Conservation (phyloP, 2,797 vertebrate species). For the Pseudomugil gertrudae region DNA sequence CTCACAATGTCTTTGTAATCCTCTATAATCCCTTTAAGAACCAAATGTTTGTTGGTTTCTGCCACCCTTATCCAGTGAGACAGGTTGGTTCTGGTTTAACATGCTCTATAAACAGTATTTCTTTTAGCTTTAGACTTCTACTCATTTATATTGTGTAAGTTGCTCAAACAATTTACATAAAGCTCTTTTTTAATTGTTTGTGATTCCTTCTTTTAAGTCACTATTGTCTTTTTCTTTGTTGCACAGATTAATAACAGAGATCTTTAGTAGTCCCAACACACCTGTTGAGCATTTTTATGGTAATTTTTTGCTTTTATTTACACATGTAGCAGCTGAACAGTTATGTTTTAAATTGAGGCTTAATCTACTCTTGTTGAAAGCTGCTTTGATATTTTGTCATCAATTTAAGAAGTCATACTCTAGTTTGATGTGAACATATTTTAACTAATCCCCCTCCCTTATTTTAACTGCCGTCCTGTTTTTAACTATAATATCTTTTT, state of each 20-base stretch:
- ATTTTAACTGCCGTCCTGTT: not conserved
- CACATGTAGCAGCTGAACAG: conserved; percentile 63
- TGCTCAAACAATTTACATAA: not conserved
- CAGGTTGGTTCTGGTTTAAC: not conserved
- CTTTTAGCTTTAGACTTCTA: conserved; percentile 5
- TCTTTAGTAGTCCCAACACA: conserved; percentile 7
- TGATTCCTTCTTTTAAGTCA: not conserved
- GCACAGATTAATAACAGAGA: not conserved
- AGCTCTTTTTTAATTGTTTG: not conserved
- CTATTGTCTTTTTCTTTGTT: not conserved
- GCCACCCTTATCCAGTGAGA: conserved; percentile 36
- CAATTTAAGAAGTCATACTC: conserved; percentile 22
- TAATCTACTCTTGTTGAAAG: conserved; percentile 20
- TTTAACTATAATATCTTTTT: not conserved
- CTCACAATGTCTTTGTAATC: conserved; percentile 59
- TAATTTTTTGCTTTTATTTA: conserved; percentile 41
- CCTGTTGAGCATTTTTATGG: conserved; percentile 26
- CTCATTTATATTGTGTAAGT: not conserved
- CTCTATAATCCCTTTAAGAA: conserved; percentile 48
- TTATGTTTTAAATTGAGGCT: conserved; percentile 32
- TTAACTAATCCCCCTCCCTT: not conserved
- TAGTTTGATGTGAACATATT: conserved; percentile 9
- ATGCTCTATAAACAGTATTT: conserved; percentile 5
- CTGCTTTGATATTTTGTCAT: conserved; percentile 30
- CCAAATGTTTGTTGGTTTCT: conserved; percentile 43